Evolutionary conservation across 2,888 invertebrate genomes (phyloP), one percentile per base, ranked within the genome.

Genomic region (Deilephila porcellus): DNA sequence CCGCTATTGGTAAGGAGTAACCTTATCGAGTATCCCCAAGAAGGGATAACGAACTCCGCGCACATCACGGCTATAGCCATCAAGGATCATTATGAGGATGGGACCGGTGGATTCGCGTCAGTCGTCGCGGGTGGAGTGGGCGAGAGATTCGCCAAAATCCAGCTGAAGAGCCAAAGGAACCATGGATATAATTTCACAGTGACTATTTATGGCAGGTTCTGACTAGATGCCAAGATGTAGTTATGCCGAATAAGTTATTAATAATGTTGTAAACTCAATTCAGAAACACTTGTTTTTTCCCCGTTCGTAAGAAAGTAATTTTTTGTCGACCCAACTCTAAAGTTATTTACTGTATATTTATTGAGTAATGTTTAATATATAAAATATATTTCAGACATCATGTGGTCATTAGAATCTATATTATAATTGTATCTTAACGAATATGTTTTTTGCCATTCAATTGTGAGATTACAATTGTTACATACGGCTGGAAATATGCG

Each of bases 161-260:
- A 94, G 74, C 78, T 95, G 77, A 93, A 93, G 81, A 91, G 93
- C 59, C 94, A 94, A 77, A 83, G 93, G 37, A 83, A 87, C 3
- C 72, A 76, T 64, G 93, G 95, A 0, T 86, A 94, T 53, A 93
- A 95, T 80, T 95, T 94, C 77, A 92, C 94, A 0, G 78, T 95
- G 3, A 89, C 91, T 0, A 86, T 95, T 45, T 94, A 93, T 64
- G 95, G 94, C 77, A 89, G 90, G 86, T 93, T 88, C 77, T 91
- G 80, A 81, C 17, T 70, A 64, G 67, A 67, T 67, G 67, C 20
- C 64, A 64, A 64, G 37, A 45, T 64, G 64, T 64, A 37, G 37
- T 45, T 45, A 14, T 14, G 45, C 45, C 45, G 14, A 14, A 11
- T 14, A 45, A 11, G 45, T 45, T 45, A 45, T 45, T 14, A 3